A percentile compares a stretch with the other conserved stretches of the same genome.
Conservation (phyloP, 2,797 vertebrate species). For the Dipus sagitta region DNA sequence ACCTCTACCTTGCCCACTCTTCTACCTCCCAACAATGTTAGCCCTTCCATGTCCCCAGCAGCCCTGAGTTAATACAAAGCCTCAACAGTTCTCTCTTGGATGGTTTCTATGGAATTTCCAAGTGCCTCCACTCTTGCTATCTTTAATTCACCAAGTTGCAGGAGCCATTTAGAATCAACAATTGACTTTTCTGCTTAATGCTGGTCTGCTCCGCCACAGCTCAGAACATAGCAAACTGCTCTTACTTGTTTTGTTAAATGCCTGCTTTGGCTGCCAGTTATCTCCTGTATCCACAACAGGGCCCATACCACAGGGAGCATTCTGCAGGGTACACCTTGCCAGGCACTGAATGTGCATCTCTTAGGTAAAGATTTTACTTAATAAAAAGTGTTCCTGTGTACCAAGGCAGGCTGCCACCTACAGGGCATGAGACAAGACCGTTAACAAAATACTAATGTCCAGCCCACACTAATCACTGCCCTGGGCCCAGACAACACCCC, state of each 20-base stretch:
- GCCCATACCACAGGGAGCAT: neutral
- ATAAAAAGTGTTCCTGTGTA: neutral
- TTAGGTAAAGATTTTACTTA: neutral
- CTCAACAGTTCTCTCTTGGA: neutral
- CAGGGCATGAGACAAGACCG: neutral
- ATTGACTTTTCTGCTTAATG: neutral
- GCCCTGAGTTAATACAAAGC: neutral
- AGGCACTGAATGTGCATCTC: neutral
- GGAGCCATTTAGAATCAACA: neutral
- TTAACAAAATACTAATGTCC: neutral
- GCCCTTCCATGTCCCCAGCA: neutral
- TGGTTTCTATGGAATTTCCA: slow-evolving; percentile 3
- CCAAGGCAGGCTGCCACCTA: neutral
- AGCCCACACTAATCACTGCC: neutral
- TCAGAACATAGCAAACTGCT: neutral
- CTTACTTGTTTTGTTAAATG: slow-evolving; percentile 14
- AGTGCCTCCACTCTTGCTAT: neutral
- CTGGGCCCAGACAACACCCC: neutral
- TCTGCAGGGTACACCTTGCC: neutral
- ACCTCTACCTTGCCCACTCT: fast-evolving
- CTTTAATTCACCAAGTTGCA: neutral
- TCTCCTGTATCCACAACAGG: neutral
- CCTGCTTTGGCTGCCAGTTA: slow-evolving; percentile 2
- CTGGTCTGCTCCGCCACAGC: neutral
- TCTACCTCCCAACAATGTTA: neutral